Evolutionary conservation across 2,888 invertebrate genomes (phyloP), one percentile per base, ranked within the genome.

Genomic region (Coleophora deauratella): DNA sequence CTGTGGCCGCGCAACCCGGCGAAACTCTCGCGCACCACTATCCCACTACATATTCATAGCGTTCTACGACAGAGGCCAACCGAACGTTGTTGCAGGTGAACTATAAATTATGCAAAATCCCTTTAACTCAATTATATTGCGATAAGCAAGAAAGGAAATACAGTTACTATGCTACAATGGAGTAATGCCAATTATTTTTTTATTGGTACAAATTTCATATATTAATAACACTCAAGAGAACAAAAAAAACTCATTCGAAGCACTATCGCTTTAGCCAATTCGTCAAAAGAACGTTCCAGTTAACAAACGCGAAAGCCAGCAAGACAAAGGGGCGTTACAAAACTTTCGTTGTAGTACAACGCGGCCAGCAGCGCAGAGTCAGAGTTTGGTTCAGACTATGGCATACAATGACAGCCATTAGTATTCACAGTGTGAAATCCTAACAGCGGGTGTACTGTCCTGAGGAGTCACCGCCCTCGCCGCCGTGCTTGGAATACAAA

Each of bases 391-490:
- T 21, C 6, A 21, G 21, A 6, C 21, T 6, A 21, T 21, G 21
- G 55, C 55, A 59, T 57, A 78, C 72, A 77, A 77, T 72, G 62
- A 66, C 30, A 48, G 56, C 44, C 62, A 85, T 85, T 85, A 80
- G 77, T 82, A 85, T 85, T 77, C 84, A 54, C 59, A 58, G 58
- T 63, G 63, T 62, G 57, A 58, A 59, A 65, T 67, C 68, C 66
- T 70, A 68, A 72, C 66, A 68, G 69, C 63, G 66, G 66, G 64
- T 72, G 74, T 68, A 75, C 72, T 65, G 72, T 65, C 62, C 69
- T 62, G 72, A 74, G 74, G 74, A 80, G 84, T 84, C 84, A 80
- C 70, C 77, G 82, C 56, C 78, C 81, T 73, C 70, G 48, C 51
- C 50, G 50, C 58, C 80, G 82, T 81, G 82, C 63, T 54, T 56